Base-by-base conservation (phyloP, 1,140 invertebrate genomes). In the Argopecten irradians region DNA sequence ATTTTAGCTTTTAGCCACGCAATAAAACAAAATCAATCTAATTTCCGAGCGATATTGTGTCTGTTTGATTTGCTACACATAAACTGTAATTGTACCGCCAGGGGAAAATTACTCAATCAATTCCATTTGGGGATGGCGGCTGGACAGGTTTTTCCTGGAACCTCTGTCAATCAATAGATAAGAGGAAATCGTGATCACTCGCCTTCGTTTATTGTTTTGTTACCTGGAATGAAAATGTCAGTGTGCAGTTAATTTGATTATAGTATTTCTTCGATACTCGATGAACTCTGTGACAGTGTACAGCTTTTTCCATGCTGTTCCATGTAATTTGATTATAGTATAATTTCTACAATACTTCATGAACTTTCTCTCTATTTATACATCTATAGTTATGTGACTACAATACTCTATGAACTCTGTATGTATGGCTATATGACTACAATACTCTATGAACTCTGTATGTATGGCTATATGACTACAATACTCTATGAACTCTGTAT, bases 61-160 rank as follows among this genome's bases (percentile, higher is more conserved):
- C 28, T 71, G 55, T 71, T 71, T 71, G 5, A 71, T 71, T 71
- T 71, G 55, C 55, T 71, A 71, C 55, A 71, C 55, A 71, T 71
- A 28, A 46, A 28, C n/a, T 28, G n/a, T 5, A 71, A 71, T 71
- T 71, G 55, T 71, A n/a, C 55, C 28, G 8, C n/a, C 5, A 5
- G 7, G 13, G 22, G 5, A 71, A 71, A n/a, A 71, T 71, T n/a
- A 11, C 55, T 28, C 55, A 71, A 71, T 71, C 55, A 71, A 71
- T 71, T 1, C 55, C 55, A 71, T 71, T 71, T 71, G 55, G 43
- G 55, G 55, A 71, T 71, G 55, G n/a, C 28, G 55, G n/a, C 43
- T 46, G 43, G 55, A 11, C 43, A 19, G 43, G 43, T 46, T 71
- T 71, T n/a, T 28, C 55, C 16, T 5, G 55, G 55, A 5, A 46